Evolutionary conservation across 2,888 invertebrate species (phyloP), one percentile per base, ranked within the genome.

Genomic region (Hirtodrosophila duncani): DNA sequence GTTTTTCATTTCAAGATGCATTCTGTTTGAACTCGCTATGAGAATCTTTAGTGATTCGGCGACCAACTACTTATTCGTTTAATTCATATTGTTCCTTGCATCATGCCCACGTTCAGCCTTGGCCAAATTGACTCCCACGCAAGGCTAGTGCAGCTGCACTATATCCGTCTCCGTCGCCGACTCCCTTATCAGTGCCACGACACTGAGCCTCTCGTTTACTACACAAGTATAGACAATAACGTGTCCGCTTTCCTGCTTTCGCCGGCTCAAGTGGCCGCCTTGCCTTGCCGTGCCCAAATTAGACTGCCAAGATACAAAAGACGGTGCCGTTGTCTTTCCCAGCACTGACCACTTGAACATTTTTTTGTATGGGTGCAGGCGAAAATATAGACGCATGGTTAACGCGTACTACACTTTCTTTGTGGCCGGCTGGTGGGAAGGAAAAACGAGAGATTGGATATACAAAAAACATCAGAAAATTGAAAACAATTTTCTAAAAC

Each of bases 401-500:
- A 61, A 79, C 77, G 80, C 81, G 74, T 74, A 70, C 80, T 64
- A 67, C 60, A 67, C 60, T 75, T 77, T 67, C 77, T 62, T 71
- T 75, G 59, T 67, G 63, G 42, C 31, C 53, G 46, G 42, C 31
- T 50, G 46, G 46, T 55, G 67, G 57, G 38, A 49, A 44, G 13
- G 27, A 24, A 41, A 34, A 18, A 21, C 31, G 36, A 24, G 18
- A 38, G 44, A 30, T 21, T 20, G 7, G 11, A 36, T 37, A 68
- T 46, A 50, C 43, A 48, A 63, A 67, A 58, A 69, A 59, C 20
- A 63, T 59, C 45, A 58, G 23, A 39, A 50, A 72, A 63, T 63
- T 63, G 24, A 41, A 67, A 75, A 75, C 82, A 80, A 80, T 75
- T 75, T 68, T 81, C 72, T 62, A 78, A 62, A 52, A 57, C 56